phyloP scores from a whole-genome alignment of 2,888 invertebrate genomes.

The Brachycybe producta region DNA sequence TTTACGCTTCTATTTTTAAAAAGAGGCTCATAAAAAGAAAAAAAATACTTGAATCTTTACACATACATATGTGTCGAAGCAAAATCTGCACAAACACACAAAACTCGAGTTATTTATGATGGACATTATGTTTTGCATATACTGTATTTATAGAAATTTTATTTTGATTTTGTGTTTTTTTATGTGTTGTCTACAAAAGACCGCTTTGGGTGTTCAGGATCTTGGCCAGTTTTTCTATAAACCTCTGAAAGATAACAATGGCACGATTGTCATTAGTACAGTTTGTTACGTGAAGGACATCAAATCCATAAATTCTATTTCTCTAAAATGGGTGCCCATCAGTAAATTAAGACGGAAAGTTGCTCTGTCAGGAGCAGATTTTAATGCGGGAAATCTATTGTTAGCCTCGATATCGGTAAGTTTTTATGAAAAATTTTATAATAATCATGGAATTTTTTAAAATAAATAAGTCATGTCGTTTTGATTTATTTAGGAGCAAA shows the following conservation, averaged over 20 bases:
- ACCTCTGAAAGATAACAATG: conserved; percentile 72
- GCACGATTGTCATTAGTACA: conserved; percentile 79
- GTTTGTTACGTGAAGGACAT: conserved; percentile 66
- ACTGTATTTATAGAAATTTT: too few species aligned
- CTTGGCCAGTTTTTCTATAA: conserved; percentile 88
- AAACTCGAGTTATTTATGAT: too few species aligned
- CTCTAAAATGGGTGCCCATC: conserved; percentile 83
- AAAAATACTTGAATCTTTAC: too few species aligned
- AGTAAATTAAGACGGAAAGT: conserved; percentile 64
- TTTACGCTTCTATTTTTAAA: too few species aligned
- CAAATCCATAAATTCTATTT: conserved; percentile 74
- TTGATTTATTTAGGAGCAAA: conserved; percentile 39
- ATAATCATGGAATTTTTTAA: background rate
- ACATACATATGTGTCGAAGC: too few species aligned
- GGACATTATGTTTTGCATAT: too few species aligned
- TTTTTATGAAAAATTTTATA: too few species aligned
- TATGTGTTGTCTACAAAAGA: conserved; percentile 40
- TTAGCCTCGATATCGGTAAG: conserved; percentile 69
- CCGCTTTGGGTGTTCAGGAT: conserved; percentile 78
- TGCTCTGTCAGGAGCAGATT: conserved; percentile 48
- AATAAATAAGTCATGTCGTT: background rate
- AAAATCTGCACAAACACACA: too few species aligned
- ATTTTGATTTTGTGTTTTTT: conserved; percentile 8
- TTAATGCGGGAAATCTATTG: conserved; percentile 65
- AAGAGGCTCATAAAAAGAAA: too few species aligned